A percentile compares a stretch with the other conserved stretches of the same genome.
Evolutionary conservation across 2,888 invertebrate genomes (phyloP).

Genomic region (Cryptocephalus primarius): DNA sequence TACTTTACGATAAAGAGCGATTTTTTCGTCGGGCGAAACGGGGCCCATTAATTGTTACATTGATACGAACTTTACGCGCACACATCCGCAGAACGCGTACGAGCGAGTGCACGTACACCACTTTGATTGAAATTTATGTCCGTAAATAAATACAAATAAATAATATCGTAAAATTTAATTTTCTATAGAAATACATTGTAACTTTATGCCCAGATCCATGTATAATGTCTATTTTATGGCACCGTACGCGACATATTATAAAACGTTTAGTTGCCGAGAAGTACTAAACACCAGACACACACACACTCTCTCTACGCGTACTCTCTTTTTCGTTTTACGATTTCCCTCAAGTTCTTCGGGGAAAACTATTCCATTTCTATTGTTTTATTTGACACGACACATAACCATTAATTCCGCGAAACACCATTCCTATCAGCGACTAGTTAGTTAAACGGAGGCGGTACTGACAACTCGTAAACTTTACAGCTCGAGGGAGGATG

Average conservation of each 20-base stretch:
- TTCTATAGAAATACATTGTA: conserved; percentile 27
- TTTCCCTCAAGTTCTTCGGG: too few species aligned
- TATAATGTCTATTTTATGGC: conserved; percentile 25
- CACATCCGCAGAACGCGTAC: conserved; percentile 11
- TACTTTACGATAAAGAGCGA: conserved; percentile 11
- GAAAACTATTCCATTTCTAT: too few species aligned
- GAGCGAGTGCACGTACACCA: conserved; percentile 11
- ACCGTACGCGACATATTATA: conserved; percentile 18
- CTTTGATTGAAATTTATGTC: conserved; percentile 19
- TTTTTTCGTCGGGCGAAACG: conserved; percentile 10
- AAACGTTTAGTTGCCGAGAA: conserved; percentile 12
- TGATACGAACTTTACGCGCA: conserved; percentile 6
- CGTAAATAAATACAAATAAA: conserved; percentile 17
- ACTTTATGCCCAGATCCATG: conserved; percentile 24
- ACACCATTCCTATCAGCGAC: too few species aligned
- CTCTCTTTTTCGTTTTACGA: too few species aligned
- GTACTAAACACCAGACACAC: conserved; percentile 7
- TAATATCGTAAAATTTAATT: conserved; percentile 23
- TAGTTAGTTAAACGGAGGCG: too few species aligned
- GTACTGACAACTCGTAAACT: too few species aligned
- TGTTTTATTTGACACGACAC: too few species aligned
- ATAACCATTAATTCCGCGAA: too few species aligned
- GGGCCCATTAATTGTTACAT: conserved; percentile 13
- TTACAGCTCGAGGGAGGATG: too few species aligned
- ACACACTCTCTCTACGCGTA: too few species aligned